Conservation (phyloP, 2,797 vertebrate species). For the Emys orbicularis region DNA sequence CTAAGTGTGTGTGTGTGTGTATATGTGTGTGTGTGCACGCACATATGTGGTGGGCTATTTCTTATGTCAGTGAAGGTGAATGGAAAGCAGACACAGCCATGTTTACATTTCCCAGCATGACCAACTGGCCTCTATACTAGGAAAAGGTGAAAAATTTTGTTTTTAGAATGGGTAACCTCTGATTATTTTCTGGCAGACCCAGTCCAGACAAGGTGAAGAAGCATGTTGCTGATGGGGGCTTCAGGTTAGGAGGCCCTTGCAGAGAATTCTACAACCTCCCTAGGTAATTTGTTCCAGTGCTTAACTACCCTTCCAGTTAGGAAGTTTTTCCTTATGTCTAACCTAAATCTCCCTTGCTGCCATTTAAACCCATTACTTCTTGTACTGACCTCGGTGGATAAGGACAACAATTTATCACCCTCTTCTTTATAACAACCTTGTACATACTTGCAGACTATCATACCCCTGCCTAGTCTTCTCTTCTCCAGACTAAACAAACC, state of each 20-base stretch:
- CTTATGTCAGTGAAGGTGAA: too few relatives aligned
- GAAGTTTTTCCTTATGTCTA: background rate
- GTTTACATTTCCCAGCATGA: background rate
- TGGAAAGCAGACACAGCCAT: background rate
- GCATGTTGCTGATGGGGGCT: background rate
- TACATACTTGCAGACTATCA: background rate
- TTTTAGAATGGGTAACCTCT: background rate
- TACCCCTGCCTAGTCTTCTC: background rate
- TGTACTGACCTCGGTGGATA: background rate
- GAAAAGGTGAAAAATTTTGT: background rate
- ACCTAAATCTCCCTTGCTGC: background rate
- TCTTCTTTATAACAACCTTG: background rate
- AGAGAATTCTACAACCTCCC: background rate
- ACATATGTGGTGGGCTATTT: background rate
- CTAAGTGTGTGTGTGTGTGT: too few relatives aligned
- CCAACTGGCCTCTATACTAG: background rate
- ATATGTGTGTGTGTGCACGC: rapidly evolving
- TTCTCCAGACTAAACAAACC: background rate
- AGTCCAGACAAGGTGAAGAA: background rate
- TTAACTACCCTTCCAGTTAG: background rate
- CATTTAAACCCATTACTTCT: background rate
- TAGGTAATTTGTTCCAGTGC: background rate
- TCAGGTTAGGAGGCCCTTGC: background rate
- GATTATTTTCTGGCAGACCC: background rate
- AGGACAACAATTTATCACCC: background rate